Evolutionary conservation across 2,113 vertebrate species (phyloP), one percentile per base, ranked within the genome.

Genomic region (Actenoides hombroni): DNA sequence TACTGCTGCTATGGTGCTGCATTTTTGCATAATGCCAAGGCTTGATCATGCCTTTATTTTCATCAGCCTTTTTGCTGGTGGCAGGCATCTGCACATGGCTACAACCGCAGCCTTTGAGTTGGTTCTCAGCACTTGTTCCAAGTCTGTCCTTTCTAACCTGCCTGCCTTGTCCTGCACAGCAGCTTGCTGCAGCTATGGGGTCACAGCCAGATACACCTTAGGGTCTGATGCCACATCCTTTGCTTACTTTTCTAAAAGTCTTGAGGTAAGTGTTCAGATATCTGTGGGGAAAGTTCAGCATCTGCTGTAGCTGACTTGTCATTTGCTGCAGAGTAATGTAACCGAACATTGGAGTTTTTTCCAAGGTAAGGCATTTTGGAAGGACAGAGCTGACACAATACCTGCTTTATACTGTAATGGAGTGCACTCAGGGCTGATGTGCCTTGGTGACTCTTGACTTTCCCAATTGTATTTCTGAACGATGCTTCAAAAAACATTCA

Each of bases 41-140:
- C 31, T 63, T 59, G 37, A 31, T 76, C 37, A 16, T 53, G 65
- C 49, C 44, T 70, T 60, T 46, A 21, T 67, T 86, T 83, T 83
- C 29, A 60, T 40, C 33, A 61, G 42, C 14, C 6, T 49, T 63
- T 63, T 56, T 51, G 10, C 39, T 76, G 25, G 20, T 69, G 26
- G 13, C 33, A 69, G 16, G 35, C 42, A 35, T 65, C 57, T 88
- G 26, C 8, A 39, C 40, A 68, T 54, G 39, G 33, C 28, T 42
- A 3, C 1, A 6, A 2, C n/a, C 5, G 2, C 24, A 73, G 49
- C n/a, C 8, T 60, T 39, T 4, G 31, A 67, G 28, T 49, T 0
- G 0, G 6, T 82, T 82, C 37, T 84, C 13, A 25, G 60, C 24
- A 48, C 29, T 69, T 74, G 23, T 33, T 49, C 44, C 35, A 42